Percentiles rank a stretch among this genome's conserved stretches.
Conservation (phyloP, 2,113 vertebrate genomes). For the Neolamprologus kungweensis region DNA sequence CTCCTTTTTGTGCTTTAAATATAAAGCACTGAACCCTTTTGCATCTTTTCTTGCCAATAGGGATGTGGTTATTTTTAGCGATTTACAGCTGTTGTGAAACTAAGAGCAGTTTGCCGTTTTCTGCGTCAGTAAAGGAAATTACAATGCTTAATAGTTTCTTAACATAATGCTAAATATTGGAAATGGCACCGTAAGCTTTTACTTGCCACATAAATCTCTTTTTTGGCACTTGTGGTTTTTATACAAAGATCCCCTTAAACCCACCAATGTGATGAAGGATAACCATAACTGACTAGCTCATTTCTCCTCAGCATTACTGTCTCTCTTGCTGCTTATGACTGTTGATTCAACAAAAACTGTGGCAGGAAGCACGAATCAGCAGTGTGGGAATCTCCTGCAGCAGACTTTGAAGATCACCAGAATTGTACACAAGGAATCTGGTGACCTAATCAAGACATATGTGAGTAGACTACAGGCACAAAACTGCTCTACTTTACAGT, state of each 20-base stretch:
- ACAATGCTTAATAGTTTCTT: not conserved
- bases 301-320: conserved; percentile 54
- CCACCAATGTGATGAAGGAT: not conserved
- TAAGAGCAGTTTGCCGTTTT: not conserved
- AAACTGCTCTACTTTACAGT: not conserved
- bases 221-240: conserved; percentile 11
- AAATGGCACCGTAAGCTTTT: not conserved
- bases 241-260: not conserved
- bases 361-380: conserved; percentile 10
- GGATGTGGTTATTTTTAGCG: not conserved
- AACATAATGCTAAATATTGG: not conserved
- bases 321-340: conserved; percentile 56
- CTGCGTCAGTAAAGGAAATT: not conserved
- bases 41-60: not conserved
- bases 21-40: not conserved
- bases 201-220: not conserved
- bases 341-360: conserved; percentile 33
- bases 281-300: conserved; percentile 32
- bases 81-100: not conserved
- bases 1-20: not conserved
- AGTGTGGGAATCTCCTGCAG: conserved; percentile 37
- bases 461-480: conserved; percentile 47
- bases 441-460: conserved; percentile 60
- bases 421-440: conserved; percentile 41
- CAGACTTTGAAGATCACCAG: conserved; percentile 41